Percentiles rank a stretch among this genome's conserved stretches.
These are phyloP conservation scores for Electrophaes corylata DNA, from an alignment of 2,888 invertebrate species.

Conservation along the genomic window DNA sequence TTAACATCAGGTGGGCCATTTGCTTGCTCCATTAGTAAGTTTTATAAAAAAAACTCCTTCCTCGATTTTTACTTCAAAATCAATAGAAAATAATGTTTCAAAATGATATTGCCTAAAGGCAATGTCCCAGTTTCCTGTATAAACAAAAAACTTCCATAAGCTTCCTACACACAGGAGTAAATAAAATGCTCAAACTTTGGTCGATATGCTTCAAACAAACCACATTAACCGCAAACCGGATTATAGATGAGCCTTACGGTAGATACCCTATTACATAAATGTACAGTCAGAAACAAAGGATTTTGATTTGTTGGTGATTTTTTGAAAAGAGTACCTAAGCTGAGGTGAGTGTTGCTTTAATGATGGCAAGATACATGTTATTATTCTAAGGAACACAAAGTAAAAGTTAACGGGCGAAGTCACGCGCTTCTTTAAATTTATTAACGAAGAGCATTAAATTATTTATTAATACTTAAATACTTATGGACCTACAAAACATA, in stretches of 20 bases:
- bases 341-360: no score
- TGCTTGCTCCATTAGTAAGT: no score
- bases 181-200: conserved; percentile 9
- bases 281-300: not conserved
- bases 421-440: no score
- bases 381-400: no score
- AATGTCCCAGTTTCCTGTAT: conserved; percentile 7
- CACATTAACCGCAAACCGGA: conserved; percentile 22
- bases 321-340: no score
- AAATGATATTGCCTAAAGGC: not conserved
- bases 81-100: not conserved
- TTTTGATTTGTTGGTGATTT: no score
- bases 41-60: not conserved
- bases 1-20: no score
- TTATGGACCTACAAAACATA: no score
- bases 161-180: conserved; percentile 5
- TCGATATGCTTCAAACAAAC: conserved; percentile 21
- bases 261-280: not conserved
- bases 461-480: no score
- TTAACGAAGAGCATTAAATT: no score
- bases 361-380: no score
- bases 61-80: not conserved
- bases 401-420: no score
- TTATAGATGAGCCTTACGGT: conserved; percentile 2
- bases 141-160: conserved; percentile 7